Evolutionary conservation across 1,140 invertebrate species (phyloP).

Genomic region (Aphelenchoides fujianensis): DNA sequence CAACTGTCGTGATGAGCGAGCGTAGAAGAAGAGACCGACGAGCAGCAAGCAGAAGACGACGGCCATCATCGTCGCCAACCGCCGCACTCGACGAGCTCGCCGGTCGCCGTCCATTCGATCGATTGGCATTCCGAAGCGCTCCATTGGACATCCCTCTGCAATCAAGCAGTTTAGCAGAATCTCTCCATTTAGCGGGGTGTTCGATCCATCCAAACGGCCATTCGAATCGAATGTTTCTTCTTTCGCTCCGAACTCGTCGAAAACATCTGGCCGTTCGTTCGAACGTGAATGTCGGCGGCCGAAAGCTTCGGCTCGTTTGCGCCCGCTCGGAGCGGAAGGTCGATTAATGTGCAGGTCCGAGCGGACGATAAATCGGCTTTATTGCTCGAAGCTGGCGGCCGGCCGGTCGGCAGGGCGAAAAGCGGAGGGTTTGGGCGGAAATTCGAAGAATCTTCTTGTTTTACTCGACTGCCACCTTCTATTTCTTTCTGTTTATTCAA

Average conservation of each 20-base stretch:
- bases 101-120: too few relatives aligned
- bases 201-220: neutral
- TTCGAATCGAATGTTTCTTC: neutral
- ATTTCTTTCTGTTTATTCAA: too few relatives aligned
- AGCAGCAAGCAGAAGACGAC: neutral
- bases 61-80: neutral
- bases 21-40: neutral
- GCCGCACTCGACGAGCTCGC: too few relatives aligned
- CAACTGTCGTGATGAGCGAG: neutral
- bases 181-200: neutral
- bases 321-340: neutral
- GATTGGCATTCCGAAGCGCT: neutral
- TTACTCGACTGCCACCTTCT: neutral
- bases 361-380: slow-evolving; percentile 2
- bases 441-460: neutral
- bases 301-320: too few relatives aligned
- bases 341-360: too few relatives aligned
- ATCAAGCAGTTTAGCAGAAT: too few relatives aligned
- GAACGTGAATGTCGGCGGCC: too few relatives aligned
- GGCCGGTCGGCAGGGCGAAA: neutral
- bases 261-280: neutral
- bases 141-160: too few relatives aligned
- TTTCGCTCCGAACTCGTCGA: neutral
- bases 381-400: neutral
- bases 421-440: neutral